Base-by-base conservation (phyloP, 2,113 vertebrate species). In the Pleuronectes platessa region DNA sequence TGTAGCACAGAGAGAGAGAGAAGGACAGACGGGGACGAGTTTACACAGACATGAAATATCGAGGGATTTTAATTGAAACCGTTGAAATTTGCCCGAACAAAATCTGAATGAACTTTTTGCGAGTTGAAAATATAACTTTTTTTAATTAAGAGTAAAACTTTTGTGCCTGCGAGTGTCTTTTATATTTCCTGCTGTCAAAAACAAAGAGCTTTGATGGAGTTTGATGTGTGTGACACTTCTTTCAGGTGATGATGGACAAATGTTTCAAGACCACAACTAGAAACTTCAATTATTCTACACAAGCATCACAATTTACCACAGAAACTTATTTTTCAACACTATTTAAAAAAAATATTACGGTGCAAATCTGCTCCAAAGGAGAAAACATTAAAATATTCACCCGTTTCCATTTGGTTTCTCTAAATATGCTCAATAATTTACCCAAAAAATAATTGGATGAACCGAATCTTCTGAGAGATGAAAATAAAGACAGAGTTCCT, bases 401-500 rank as follows among this genome's bases (percentile, higher is more conserved):
- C 31, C 31, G 7, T 31, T 31, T 26, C 0, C 49, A 58, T 24
- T 23, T 55, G 20, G 21, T 37, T 13, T 20, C n/a, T 55, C 27
- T 69, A 60, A 12, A 71, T 17, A 59, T 55, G 15, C 9, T 59
- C 14, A 63, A 61, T 45, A 27, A 61, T 76, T 56, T 69, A 61
- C 35, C 13, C 13, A 4, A 12, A 35, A 54, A 81, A 47, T 78
- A 78, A 78, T 66, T 83, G 45, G 68, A 70, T 55, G 26, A 56
- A 55, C 27, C 21, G 10, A 40, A 14, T 61, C 35, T 31, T 61
- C n/a, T 53, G 35, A 51, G 55, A 67, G 60, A 76, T 56, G 60
- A 75, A 63, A 58, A 84, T 68, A 59, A 71, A 82, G 59, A 45
- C 53, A 60, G 14, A 61, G 37, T 69, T 64, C 20, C 47, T 67